Evolutionary conservation across 2,113 vertebrate species (phyloP).

Genomic region (Trematomus loennbergii): DNA sequence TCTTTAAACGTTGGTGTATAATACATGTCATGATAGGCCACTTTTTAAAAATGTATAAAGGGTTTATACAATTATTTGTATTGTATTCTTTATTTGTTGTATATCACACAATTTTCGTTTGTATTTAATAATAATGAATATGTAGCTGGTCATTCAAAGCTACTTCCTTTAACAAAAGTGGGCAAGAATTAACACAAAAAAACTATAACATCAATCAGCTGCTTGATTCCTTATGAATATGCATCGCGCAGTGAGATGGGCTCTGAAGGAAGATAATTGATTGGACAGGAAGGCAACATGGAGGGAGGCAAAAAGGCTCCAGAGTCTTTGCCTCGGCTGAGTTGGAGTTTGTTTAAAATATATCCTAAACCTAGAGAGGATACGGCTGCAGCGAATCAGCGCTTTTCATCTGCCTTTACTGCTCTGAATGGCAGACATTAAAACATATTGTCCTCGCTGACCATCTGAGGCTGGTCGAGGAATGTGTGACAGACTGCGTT

Average conservation of each 20-base stretch:
- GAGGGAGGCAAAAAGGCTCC: conserved; percentile 59
- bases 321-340: conserved; percentile 45
- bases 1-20: neutral
- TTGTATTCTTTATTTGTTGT: neutral
- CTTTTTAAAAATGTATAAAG: neutral
- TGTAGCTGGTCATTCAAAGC: conserved; percentile 36
- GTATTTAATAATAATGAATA: neutral
- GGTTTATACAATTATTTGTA: neutral
- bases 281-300: conserved; percentile 86
- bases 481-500: conserved; percentile 7
- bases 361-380: conserved; percentile 41
- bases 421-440: conserved; percentile 15
- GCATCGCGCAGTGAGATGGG: conserved; percentile 84
- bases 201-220: conserved; percentile 85
- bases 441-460: conserved; percentile 16
- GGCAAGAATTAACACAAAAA: conserved; percentile 6
- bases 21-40: neutral
- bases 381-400: conserved; percentile 26
- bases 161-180: conserved; percentile 53
- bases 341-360: conserved; percentile 59
- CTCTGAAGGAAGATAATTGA: conserved; percentile 88
- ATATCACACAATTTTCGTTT: neutral
- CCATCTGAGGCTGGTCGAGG: conserved; percentile 20
- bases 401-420: conserved; percentile 31
- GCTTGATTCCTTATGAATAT: conserved; percentile 88